A percentile compares a stretch with the other conserved stretches of the same genome.
These are phyloP conservation scores for Apeira syringaria DNA, from an alignment of 2,888 invertebrate genomes.

Conservation along the genomic window DNA sequence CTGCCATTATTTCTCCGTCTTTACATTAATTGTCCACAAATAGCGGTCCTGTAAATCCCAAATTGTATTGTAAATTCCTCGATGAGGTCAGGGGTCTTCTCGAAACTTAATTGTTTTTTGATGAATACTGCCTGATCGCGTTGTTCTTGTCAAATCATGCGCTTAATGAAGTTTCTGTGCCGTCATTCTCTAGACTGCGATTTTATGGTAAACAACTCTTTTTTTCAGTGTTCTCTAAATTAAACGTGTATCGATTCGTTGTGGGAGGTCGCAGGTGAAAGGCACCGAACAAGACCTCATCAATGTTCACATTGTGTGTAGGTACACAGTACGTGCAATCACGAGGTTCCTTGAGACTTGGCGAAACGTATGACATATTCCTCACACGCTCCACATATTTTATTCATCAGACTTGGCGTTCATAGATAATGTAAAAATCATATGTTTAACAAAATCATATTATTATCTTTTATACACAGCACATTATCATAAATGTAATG, in stretches of 20 bases:
- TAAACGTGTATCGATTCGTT: slow-evolving; percentile 14
- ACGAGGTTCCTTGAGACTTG: slow-evolving; percentile 32
- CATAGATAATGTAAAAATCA: background rate
- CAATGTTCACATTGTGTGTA: slow-evolving; percentile 57
- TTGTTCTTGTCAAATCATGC: slow-evolving; percentile 74
- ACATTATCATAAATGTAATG: too few relatives aligned
- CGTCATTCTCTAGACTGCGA: slow-evolving; percentile 33
- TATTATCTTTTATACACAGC: too few relatives aligned
- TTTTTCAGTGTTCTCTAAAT: slow-evolving; percentile 11
- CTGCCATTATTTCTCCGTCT: slow-evolving; percentile 35
- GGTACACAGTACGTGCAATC: slow-evolving; percentile 65
- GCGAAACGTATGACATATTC: slow-evolving; percentile 20
- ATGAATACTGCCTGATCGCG: slow-evolving; percentile 64
- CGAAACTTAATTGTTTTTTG: slow-evolving; percentile 71
- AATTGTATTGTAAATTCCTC: slow-evolving; percentile 51
- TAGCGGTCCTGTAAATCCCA: slow-evolving; percentile 45
- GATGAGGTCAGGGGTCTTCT: slow-evolving; percentile 42
- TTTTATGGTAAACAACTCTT: slow-evolving; percentile 26
- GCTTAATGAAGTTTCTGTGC: slow-evolving; percentile 63
- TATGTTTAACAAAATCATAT: too few relatives aligned
- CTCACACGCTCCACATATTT: slow-evolving; percentile 14
- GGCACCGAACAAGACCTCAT: slow-evolving; percentile 49
- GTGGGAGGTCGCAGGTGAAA: slow-evolving; percentile 15
- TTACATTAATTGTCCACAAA: slow-evolving; percentile 42
- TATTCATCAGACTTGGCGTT: slow-evolving; percentile 10